Conservation (phyloP, 2,888 invertebrate genomes). For the Amaurobius ferox region DNA sequence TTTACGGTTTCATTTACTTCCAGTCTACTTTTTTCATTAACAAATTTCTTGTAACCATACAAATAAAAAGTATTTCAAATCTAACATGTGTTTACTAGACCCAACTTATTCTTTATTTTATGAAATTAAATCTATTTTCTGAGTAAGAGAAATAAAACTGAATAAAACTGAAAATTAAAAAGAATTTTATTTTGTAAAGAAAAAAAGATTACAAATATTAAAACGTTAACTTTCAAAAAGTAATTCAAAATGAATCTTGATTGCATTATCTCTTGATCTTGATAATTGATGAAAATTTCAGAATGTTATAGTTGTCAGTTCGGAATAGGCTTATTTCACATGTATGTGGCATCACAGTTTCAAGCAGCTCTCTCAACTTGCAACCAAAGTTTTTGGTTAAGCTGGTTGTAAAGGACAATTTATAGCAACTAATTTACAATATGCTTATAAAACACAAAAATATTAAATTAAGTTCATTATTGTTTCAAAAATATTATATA, state of each 20-base stretch:
- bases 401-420: neutral
- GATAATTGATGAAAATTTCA: neutral
- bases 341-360: neutral
- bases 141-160: neutral
- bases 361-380: neutral
- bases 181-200: neutral
- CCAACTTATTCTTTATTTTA: neutral
- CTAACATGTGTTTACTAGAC: too few relatives aligned
- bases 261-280: neutral
- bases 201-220: neutral
- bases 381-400: neutral
- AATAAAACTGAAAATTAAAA: neutral
- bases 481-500: neutral
- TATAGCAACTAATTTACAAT: neutral
- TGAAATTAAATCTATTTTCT: neutral
- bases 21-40: too few relatives aligned
- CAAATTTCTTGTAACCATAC: too few relatives aligned
- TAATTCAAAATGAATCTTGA: neutral
- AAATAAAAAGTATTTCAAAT: too few relatives aligned
- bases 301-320: neutral
- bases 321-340: neutral
- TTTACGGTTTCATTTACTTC: too few relatives aligned
- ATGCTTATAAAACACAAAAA: neutral
- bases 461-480: neutral
- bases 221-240: neutral